Conservation (phyloP, 2,888 invertebrate genomes). For the Campoletis raptor region DNA sequence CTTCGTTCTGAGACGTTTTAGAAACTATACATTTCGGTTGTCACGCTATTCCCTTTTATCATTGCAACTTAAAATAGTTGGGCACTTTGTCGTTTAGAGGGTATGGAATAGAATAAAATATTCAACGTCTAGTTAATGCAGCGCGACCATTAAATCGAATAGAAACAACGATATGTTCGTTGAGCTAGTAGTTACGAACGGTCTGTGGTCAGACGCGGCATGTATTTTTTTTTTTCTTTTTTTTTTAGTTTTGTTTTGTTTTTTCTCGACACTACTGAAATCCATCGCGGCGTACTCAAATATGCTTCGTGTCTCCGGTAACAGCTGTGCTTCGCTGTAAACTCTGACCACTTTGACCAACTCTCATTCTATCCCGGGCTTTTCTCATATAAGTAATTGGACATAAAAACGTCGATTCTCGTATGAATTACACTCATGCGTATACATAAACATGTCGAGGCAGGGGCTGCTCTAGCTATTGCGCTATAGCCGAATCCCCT, state of each 20-base stretch:
- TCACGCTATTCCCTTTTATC: neutral
- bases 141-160: constrained; percentile 6
- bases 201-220: constrained; percentile 51
- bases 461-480: constrained; percentile 43
- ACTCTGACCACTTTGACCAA: constrained; percentile 59
- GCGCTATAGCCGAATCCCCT: constrained; percentile 28
- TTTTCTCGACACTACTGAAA: constrained; percentile 26
- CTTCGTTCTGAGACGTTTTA: neutral
- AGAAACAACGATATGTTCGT: neutral
- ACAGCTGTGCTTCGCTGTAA: constrained; percentile 67
- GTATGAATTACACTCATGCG: constrained; percentile 70
- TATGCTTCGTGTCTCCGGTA: constrained; percentile 59
- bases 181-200: constrained; percentile 45
- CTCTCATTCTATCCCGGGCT: constrained; percentile 56
- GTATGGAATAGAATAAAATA: neutral
- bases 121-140: neutral
- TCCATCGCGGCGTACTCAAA: constrained; percentile 49
- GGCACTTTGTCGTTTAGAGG: neutral
- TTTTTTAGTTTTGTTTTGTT: constrained; percentile 18
- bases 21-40: neutral
- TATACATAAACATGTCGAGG: constrained; percentile 68
- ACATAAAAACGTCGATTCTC: constrained; percentile 72
- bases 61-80: neutral
- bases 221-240: constrained; percentile 28
- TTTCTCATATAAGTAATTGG: constrained; percentile 72